Evolutionary conservation across 1,140 invertebrate species (phyloP).

Genomic region (Ips typographus): DNA sequence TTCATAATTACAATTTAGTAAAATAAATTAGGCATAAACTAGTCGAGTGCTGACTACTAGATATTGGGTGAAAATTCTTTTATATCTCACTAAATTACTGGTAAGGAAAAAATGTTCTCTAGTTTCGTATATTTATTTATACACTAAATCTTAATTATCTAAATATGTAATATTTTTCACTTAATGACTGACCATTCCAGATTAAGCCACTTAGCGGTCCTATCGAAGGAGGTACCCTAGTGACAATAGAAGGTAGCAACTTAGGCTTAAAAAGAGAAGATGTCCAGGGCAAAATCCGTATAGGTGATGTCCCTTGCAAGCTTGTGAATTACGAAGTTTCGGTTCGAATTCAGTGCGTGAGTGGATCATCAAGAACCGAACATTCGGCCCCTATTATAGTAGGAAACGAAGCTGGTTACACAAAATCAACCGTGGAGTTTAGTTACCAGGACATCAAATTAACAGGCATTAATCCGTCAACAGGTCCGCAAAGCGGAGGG

Average conservation of each 20-base stretch:
- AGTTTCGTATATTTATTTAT: too few relatives aligned
- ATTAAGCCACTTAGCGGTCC: constrained; percentile 94
- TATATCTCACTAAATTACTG: too few relatives aligned
- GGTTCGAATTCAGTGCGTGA: constrained; percentile 85
- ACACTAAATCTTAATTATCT: too few relatives aligned
- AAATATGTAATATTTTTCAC: not conserved
- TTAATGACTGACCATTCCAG: constrained; percentile 50
- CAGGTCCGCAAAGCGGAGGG: constrained; percentile 92
- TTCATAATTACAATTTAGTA: too few relatives aligned
- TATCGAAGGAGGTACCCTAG: constrained; percentile 90
- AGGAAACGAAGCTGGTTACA: constrained; percentile 85
- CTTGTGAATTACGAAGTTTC: constrained; percentile 90
- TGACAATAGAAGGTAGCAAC: constrained; percentile 96
- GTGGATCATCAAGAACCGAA: constrained; percentile 74
- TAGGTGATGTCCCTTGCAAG: constrained; percentile 86
- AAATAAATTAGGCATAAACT: too few relatives aligned
- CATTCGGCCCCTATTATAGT: constrained; percentile 81
- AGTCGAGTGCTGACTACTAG: too few relatives aligned
- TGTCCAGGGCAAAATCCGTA: constrained; percentile 86
- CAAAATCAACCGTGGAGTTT: constrained; percentile 84
- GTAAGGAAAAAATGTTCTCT: too few relatives aligned
- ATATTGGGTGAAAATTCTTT: too few relatives aligned
- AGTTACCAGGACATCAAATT: constrained; percentile 87
- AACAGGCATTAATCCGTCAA: constrained; percentile 75
- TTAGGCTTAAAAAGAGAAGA: constrained; percentile 88